Evolutionary conservation across 92 coral and sea anemone genomes (phyloP), one percentile per base, ranked within the genome.

Genomic region (Pocillopora grandis): DNA sequence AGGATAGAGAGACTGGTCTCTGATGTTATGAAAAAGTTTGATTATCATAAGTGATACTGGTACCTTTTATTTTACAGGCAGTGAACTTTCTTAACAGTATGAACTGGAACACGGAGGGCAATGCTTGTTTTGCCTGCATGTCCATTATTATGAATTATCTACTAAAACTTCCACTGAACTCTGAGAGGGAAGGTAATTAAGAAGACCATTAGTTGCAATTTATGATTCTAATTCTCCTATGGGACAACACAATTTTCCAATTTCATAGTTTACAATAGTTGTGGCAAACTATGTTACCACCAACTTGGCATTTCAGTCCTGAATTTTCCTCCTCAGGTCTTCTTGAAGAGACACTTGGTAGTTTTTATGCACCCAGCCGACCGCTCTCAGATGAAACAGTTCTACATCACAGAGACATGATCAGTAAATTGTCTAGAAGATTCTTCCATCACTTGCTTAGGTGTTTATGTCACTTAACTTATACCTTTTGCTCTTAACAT

Each of bases 91-190:
- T 96, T 1, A 96, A 93, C 89, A 96, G 99, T 58, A 94, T 96
- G 90, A 96, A 96, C 89, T 96, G 99, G 99, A 96, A 96, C 80
- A 92, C 93, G 2, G 98, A 96, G 12, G 99, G 98, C 37, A 90
- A 60, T 72, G 89, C 97, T 1, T 96, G 99, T 55, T 92, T 96
- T 77, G 95, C 96, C 2, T 96, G 99, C 71, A 86, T 96, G 90
- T 77, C 90, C 9, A 88, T 91, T 60, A 93, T 96, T 62, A 94
- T 96, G 98, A 94, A 90, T 67, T 84, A 92, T 78, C 88, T 96
- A 18, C 90, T 96, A 71, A 94, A 92, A 78, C 90, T 89, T 21
- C 93, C 99, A 12, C 89, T 96, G 19, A 96, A 95, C 87, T 90
- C 93, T 21, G 90, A 88, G 55, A 90, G 95, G 84, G 99, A 96